Base-by-base conservation (phyloP, 2,888 invertebrate genomes). In the Frankliniella fusca region DNA sequence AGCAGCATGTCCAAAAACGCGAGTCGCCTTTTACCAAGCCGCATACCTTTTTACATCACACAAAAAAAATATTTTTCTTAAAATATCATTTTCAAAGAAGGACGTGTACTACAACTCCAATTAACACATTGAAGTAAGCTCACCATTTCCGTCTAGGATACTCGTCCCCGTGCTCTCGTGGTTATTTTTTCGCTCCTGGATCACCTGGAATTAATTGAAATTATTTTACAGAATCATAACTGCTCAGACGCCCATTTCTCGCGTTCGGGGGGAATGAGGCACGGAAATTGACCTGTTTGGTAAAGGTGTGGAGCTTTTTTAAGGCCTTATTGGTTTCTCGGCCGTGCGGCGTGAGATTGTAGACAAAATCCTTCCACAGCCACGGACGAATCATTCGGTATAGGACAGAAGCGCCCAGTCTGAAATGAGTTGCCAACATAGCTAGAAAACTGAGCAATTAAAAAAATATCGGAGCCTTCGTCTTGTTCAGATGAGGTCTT, bases 291-390 rank as follows among this genome's bases (percentile, higher is more conserved):
- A 54, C 54, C 54, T 90, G 88, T 83, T 88, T 88, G 0, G 91
- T 90, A 86, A 91, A 91, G 15, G 86, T 86, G 85, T 92, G 91
- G 54, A 92, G 87, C 28, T 90, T 87, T 65, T 87, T 85, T 27
- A 91, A 85, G 84, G 89, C 89, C 82, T 88, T 86, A 79, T 89
- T 86, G 84, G 90, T 89, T 82, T 88, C 87, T 84, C 87, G 87
- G 20, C 90, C 90, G 20, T 87, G 85, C 82, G 85, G 84, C 0
- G 89, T 86, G 65, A 88, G 84, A 83, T 88, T 87, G 86, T 89
- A 92, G 9, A 91, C 83, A 70, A 88, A 87, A 76, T 90, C 89
- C 0, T 89, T 87, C 88, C 90, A 90, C 49, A 89, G 86, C 90
- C 90, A 91, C 0, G 70, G 70, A 8, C 70, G 70, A 23, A 76